phyloP scores from a whole-genome alignment of 2,113 vertebrate genomes.

The Hyaena hyaena region DNA sequence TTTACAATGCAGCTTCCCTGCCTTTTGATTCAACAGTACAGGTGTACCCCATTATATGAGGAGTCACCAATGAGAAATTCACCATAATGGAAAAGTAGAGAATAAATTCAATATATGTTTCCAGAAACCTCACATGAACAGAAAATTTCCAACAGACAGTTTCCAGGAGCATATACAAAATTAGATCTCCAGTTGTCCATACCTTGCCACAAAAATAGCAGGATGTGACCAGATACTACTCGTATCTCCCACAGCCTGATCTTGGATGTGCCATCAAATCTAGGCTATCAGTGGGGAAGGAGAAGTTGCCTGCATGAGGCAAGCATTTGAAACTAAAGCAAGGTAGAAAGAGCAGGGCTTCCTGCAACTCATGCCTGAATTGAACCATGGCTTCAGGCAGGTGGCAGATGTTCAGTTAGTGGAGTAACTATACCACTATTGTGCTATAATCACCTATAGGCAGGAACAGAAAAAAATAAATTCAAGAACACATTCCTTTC shows the following conservation, averaged over 20 bases:
- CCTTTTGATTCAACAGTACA: constrained; percentile 42
- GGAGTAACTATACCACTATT: constrained; percentile 46
- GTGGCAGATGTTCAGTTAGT: constrained; percentile 72
- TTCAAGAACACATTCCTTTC: not conserved
- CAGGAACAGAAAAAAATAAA: not conserved
- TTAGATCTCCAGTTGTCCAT: constrained; percentile 58
- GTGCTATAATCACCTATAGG: constrained; percentile 56
- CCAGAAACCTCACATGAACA: constrained; percentile 50
- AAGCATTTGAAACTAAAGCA: constrained; percentile 66
- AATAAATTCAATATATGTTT: constrained; percentile 58
- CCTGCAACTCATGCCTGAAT: constrained; percentile 45
- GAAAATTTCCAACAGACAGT: constrained; percentile 55
- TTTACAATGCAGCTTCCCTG: not conserved
- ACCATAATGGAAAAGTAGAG: constrained; percentile 9
- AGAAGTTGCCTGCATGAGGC: constrained; percentile 54
- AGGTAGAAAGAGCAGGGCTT: constrained; percentile 63
- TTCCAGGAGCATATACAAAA: constrained; percentile 71
- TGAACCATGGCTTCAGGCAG: constrained; percentile 69
- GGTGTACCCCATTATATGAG: constrained; percentile 46
- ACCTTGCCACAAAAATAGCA: constrained; percentile 58
- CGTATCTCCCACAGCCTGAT: constrained; percentile 52
- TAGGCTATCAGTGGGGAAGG: constrained; percentile 36
- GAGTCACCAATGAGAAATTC: constrained; percentile 26
- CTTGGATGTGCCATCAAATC: constrained; percentile 60
- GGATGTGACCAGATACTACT: constrained; percentile 70